Conservation (phyloP, 2,113 vertebrate species). For the Calyptommatus sinebrachiatus region DNA sequence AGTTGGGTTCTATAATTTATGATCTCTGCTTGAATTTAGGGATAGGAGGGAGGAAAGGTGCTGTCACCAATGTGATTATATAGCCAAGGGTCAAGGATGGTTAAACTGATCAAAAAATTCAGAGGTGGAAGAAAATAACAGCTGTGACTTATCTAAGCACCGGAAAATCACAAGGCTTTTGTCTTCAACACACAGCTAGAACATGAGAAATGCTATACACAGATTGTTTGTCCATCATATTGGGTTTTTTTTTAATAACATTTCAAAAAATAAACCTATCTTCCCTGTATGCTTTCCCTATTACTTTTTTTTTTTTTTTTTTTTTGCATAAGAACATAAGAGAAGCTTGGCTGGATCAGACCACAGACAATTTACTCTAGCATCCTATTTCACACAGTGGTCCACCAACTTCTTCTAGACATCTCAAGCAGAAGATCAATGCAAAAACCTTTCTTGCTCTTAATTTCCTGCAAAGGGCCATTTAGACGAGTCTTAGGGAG, state of each 20-base stretch:
- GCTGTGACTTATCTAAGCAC: conserved; percentile 12
- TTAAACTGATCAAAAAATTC: conserved; percentile 17
- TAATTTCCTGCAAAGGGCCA: too few species aligned
- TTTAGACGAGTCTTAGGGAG: too few species aligned
- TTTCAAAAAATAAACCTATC: not conserved
- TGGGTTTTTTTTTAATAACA: not conserved
- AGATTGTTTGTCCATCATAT: not conserved
- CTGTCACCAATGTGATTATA: conserved; percentile 40
- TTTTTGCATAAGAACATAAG: too few species aligned
- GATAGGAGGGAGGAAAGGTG: conserved; percentile 13
- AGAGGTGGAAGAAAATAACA: conserved; percentile 44
- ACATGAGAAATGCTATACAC: too few species aligned
- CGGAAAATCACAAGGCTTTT: not conserved
- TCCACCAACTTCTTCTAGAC: too few species aligned
- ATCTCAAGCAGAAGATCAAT: too few species aligned
- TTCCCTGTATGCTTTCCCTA: too few species aligned
- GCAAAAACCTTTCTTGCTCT: too few species aligned
- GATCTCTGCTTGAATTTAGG: conserved; percentile 46
- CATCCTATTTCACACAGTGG: too few species aligned
- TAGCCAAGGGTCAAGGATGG: conserved; percentile 31
- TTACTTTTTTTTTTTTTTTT: too few species aligned
- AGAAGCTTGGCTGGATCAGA: too few species aligned
- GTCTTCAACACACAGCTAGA: not conserved
- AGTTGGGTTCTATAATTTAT: conserved; percentile 37
- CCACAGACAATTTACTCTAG: too few species aligned